Evolutionary conservation across 2,797 vertebrate genomes (phyloP).

Genomic region (Neoniphon sammara): DNA sequence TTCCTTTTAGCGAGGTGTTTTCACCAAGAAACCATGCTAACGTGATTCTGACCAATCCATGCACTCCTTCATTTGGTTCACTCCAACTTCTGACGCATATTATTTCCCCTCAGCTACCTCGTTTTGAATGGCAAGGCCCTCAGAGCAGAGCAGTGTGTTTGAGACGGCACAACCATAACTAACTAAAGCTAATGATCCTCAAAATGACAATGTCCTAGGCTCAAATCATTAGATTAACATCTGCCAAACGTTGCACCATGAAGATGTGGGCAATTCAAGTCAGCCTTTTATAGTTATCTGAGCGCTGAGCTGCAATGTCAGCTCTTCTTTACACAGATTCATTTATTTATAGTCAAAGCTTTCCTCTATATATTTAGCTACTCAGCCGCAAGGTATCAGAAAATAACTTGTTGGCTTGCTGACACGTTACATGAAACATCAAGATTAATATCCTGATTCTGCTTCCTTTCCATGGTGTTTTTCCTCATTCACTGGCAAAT

Average conservation of each 20-base stretch:
- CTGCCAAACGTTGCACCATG: not conserved
- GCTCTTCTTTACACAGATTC: not conserved
- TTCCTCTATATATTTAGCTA: not conserved
- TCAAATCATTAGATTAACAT: not conserved
- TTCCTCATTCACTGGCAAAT: not conserved
- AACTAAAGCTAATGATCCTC: not conserved
- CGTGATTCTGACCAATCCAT: too few relatives aligned
- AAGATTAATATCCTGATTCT: not conserved
- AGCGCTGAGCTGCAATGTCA: not conserved
- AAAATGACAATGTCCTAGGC: not conserved
- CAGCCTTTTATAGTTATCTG: not conserved
- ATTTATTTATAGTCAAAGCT: not conserved
- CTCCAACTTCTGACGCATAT: too few relatives aligned
- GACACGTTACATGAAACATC: not conserved
- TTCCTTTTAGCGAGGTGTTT: too few relatives aligned
- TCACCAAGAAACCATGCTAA: too few relatives aligned
- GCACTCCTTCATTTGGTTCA: too few relatives aligned
- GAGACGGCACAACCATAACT: not conserved
- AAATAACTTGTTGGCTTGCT: not conserved
- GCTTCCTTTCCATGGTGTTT: not conserved
- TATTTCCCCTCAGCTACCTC: too few relatives aligned
- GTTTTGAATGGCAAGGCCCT: too few relatives aligned
- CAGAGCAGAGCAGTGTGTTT: conserved; percentile 21
- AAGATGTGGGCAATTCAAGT: not conserved
- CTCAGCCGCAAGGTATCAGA: not conserved